Evolutionary conservation across 2,113 vertebrate species (phyloP).

Genomic region (Lamprologus sp.): DNA sequence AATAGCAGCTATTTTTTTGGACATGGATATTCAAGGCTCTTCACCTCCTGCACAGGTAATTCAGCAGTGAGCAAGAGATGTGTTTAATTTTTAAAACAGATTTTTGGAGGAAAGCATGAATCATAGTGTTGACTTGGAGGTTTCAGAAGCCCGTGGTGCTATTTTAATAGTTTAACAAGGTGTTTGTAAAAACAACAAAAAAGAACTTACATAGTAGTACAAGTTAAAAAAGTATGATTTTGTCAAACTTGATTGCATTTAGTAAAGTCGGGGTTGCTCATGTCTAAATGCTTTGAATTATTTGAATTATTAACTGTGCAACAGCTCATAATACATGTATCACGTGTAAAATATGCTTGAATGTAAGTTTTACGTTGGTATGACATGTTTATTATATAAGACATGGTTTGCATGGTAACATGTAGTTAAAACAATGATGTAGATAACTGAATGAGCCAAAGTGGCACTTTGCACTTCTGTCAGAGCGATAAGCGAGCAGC

Average conservation of each 20-base stretch:
- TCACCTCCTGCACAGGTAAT: neutral
- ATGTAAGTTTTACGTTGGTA: neutral
- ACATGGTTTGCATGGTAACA: neutral
- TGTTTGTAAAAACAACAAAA: neutral
- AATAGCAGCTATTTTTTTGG: neutral
- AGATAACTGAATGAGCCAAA: neutral
- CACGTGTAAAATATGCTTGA: neutral
- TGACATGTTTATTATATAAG: neutral
- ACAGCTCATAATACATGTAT: neutral
- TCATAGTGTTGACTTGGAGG: neutral
- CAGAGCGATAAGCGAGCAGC: neutral
- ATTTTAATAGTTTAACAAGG: neutral
- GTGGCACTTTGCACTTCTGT: neutral
- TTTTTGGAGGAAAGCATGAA: neutral
- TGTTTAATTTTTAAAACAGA: neutral
- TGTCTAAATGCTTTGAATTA: neutral
- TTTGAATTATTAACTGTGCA: neutral
- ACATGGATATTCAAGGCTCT: neutral
- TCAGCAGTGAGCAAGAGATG: neutral
- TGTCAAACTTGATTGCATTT: neutral
- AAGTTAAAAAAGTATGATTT: neutral
- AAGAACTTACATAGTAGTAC: neutral
- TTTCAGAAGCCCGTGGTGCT: accelerated
- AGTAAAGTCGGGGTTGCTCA: neutral
- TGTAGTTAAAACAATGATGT: neutral